A percentile compares a stretch with the other conserved stretches of the same genome.
Evolutionary conservation across 1,140 invertebrate species (phyloP).

Genomic region (Hormaphis cornu): DNA sequence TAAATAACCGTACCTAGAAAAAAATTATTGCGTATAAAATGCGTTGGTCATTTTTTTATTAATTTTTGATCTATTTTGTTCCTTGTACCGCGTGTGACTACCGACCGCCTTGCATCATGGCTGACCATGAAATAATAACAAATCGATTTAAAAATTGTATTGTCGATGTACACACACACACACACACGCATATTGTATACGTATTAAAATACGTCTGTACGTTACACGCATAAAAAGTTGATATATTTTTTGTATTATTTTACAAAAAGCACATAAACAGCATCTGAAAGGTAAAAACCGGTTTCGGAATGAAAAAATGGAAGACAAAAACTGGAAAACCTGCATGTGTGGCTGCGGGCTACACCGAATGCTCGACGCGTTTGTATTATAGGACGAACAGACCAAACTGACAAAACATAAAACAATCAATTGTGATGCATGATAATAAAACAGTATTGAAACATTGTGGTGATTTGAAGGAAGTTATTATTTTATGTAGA

Average conservation of each 20-base stretch:
- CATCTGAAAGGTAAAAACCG: neutral
- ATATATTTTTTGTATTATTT: neutral
- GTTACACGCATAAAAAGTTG: neutral
- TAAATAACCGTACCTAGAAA: no score
- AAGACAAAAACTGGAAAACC: slow-evolving; percentile 16
- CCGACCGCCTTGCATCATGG: no score
- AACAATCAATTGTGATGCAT: neutral
- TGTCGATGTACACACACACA: no score
- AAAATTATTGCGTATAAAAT: no score
- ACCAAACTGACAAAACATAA: neutral
- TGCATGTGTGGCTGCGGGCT: neutral
- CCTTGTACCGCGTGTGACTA: no score
- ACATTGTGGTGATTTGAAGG: neutral
- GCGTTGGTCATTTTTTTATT: no score
- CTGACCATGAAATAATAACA: no score
- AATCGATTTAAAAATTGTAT: no score
- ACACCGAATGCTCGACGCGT: neutral
- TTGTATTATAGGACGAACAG: neutral
- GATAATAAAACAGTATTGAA: neutral
- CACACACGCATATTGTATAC: neutral
- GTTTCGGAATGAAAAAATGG: neutral
- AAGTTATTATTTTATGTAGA: neutral
- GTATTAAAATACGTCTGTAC: neutral
- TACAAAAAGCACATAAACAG: neutral
- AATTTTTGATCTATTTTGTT: no score